phyloP scores from a whole-genome alignment of 2,888 invertebrate genomes.

The Cantharis rustica region DNA sequence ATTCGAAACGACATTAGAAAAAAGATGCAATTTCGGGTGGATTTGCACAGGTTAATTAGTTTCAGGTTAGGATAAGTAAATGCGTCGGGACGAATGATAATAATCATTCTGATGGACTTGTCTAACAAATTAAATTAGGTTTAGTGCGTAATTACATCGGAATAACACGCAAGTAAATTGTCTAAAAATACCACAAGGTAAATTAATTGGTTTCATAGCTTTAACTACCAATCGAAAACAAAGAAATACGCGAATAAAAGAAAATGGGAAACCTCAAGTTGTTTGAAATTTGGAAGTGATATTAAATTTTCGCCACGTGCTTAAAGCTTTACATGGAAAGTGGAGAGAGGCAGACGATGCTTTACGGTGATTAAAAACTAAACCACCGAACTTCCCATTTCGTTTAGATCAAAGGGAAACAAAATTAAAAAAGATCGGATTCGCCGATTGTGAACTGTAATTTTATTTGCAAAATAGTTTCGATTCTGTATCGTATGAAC shows the following conservation, averaged over 20 bases:
- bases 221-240: not conserved
- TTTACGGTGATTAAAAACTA: not conserved
- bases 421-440: not conserved
- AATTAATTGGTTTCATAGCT: not conserved
- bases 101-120: not conserved
- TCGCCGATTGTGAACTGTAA: not conserved
- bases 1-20: not conserved
- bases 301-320: not conserved
- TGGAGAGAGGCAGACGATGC: not conserved
- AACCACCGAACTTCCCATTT: not conserved
- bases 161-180: not conserved
- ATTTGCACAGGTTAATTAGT: slow-evolving; percentile 3
- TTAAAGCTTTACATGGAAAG: not conserved
- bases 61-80: not conserved
- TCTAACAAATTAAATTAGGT: slow-evolving; percentile 1
- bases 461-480: not conserved
- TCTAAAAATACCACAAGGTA: not conserved
- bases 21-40: not conserved
- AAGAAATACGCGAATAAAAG: not conserved
- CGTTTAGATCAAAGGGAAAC: not conserved
- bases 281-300: not conserved
- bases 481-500: not conserved
- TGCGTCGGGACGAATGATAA: not conserved
- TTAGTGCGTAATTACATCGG: slow-evolving; percentile 1
- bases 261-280: not conserved